Conservation (phyloP, 2,113 vertebrate genomes). For the Cebidichthys violaceus region DNA sequence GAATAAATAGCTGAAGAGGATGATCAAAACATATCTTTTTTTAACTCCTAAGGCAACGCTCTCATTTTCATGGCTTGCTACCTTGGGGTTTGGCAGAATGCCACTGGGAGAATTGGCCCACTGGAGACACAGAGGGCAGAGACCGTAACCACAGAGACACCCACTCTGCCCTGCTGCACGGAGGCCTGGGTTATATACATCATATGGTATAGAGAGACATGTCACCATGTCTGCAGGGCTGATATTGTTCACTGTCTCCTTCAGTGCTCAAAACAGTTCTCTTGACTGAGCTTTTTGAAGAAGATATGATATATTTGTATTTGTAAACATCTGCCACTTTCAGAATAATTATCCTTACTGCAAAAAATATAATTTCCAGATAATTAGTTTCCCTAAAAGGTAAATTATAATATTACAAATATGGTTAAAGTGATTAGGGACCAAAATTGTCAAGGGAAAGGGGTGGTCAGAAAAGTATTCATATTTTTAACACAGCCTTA, state of each 20-base stretch:
- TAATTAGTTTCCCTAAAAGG: slow-evolving; percentile 23
- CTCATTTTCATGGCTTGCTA: slow-evolving; percentile 82
- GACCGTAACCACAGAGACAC: slow-evolving; percentile 80
- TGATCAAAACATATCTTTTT: slow-evolving; percentile 84
- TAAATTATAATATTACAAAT: slow-evolving; percentile 29
- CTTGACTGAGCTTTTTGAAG: slow-evolving; percentile 24
- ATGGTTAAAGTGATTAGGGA: slow-evolving; percentile 2
- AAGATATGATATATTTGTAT: slow-evolving; percentile 10
- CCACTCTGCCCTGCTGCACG: slow-evolving; percentile 64
- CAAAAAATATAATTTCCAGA: slow-evolving; percentile 1
- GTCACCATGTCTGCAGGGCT: slow-evolving; percentile 23
- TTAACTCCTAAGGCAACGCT: slow-evolving; percentile 76
- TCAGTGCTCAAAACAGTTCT: slow-evolving; percentile 23
- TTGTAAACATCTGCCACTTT: neutral
- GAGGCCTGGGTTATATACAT: slow-evolving; percentile 52
- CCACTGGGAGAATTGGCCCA: slow-evolving; percentile 75
- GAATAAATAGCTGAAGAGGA: slow-evolving; percentile 80
- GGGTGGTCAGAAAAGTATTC: neutral
- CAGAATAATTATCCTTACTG: slow-evolving; percentile 12
- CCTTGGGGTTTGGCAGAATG: slow-evolving; percentile 80
- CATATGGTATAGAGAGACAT: slow-evolving; percentile 27
- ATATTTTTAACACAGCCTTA: neutral
- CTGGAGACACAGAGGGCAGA: slow-evolving; percentile 74
- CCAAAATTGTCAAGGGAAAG: neutral
- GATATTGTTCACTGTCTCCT: slow-evolving; percentile 20